Conservation (phyloP, 2,113 vertebrate genomes). For the Oceanodroma tethys region DNA sequence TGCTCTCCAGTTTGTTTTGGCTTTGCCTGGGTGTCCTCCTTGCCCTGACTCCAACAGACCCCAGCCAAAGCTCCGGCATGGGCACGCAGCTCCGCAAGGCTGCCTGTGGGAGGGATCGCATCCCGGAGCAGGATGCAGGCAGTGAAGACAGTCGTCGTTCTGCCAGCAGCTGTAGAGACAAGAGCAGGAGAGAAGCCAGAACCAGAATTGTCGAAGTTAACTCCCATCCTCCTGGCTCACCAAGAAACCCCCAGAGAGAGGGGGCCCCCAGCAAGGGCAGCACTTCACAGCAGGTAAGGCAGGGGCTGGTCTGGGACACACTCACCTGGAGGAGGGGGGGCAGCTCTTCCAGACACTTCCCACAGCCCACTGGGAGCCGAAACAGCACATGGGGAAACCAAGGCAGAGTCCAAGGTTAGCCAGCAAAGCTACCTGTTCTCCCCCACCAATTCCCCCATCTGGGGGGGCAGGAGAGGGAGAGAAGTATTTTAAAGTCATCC, state of each 20-base stretch:
- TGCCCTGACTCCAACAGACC: background rate
- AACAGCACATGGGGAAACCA: background rate
- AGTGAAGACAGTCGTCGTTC: rapidly evolving
- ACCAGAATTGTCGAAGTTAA: background rate
- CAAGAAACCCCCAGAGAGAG: background rate
- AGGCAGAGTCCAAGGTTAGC: background rate
- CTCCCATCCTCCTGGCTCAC: background rate
- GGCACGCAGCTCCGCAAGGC: rapidly evolving
- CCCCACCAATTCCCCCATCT: rapidly evolving
- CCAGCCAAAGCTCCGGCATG: rapidly evolving
- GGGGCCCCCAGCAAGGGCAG: background rate
- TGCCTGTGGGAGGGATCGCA: background rate
- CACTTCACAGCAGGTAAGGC: background rate
- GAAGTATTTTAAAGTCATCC: background rate
- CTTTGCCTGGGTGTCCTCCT: background rate
- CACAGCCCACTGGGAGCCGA: rapidly evolving
- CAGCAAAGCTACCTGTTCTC: background rate
- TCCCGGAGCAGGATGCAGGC: background rate
- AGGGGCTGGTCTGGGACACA: rapidly evolving
- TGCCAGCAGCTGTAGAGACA: background rate
- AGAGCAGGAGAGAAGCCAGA: background rate
- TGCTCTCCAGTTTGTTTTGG: background rate
- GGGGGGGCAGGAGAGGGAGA: background rate
- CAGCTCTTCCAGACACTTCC: background rate
- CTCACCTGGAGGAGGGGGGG: background rate